Conservation (phyloP, 1,140 invertebrate genomes). For the Heliconius melpomene region DNA sequence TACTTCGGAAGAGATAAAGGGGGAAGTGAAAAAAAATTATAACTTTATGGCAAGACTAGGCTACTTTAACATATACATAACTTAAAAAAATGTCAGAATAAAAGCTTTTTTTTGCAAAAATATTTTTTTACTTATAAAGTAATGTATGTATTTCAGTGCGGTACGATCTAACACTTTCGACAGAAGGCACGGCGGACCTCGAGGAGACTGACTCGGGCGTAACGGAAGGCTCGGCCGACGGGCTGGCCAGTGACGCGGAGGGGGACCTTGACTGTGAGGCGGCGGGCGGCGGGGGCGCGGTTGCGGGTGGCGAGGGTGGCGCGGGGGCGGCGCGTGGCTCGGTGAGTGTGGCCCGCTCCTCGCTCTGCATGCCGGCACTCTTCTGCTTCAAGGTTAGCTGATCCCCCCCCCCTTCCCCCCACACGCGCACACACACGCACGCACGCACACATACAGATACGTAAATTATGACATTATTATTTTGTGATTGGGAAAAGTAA, state of each 20-base stretch:
- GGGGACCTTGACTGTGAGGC: conserved; percentile 41
- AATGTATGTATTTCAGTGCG: neutral
- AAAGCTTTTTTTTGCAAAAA: too few relatives aligned
- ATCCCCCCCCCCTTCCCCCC: conserved; percentile 27
- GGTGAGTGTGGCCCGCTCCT: conserved; percentile 85
- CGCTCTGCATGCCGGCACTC: conserved; percentile 88
- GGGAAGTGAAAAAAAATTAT: too few relatives aligned
- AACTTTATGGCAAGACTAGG: too few relatives aligned
- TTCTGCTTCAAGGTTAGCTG: conserved; percentile 88
- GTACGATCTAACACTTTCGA: neutral
- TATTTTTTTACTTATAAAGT: too few relatives aligned
- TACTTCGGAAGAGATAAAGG: too few relatives aligned
- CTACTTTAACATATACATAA: too few relatives aligned
- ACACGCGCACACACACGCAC: conserved; percentile 28
- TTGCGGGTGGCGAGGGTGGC: neutral
- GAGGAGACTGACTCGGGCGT: conserved; percentile 38
- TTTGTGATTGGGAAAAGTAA: too few relatives aligned
- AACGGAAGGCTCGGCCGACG: conserved; percentile 28
- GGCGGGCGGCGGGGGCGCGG: neutral
- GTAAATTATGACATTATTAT: too few relatives aligned
- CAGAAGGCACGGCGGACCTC: conserved; percentile 9
- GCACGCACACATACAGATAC: neutral
- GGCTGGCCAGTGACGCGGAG: conserved; percentile 34
- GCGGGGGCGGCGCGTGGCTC: conserved; percentile 60
- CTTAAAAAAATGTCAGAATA: too few relatives aligned